A percentile compares a stretch with the other conserved stretches of the same genome.
These are phyloP conservation scores for Pomacea canaliculata DNA, from an alignment of 2,888 invertebrate species.

Conservation along the genomic window DNA sequence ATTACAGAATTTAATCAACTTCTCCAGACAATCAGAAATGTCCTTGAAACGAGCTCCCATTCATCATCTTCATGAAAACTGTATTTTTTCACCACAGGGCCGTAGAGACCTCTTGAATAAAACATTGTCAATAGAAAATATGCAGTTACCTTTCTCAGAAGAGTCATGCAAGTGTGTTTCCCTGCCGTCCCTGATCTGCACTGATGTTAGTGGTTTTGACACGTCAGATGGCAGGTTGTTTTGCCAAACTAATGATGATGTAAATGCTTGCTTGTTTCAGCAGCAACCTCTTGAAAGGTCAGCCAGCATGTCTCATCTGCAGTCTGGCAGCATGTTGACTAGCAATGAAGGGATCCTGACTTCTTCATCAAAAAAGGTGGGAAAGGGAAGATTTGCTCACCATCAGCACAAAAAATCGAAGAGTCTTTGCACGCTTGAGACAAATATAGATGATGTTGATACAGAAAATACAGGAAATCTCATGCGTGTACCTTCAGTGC, in stretches of 20 bases:
- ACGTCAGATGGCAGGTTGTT: slow-evolving; percentile 35
- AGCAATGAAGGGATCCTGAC: not conserved
- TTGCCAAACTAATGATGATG: slow-evolving; percentile 54
- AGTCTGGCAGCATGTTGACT: slow-evolving; percentile 19
- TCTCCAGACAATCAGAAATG: slow-evolving; percentile 27
- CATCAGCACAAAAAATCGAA: slow-evolving; percentile 59
- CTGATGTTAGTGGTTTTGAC: slow-evolving; percentile 58
- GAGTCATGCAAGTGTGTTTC: slow-evolving; percentile 47
- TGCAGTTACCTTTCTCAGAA: slow-evolving; percentile 37
- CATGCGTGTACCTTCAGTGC: slow-evolving; percentile 86
- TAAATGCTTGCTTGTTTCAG: slow-evolving; percentile 54
- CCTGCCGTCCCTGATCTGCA: slow-evolving; percentile 54
- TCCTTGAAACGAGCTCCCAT: slow-evolving; percentile 23
- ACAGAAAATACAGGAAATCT: slow-evolving; percentile 40
- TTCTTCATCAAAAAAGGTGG: slow-evolving; percentile 12
- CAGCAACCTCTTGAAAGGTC: slow-evolving; percentile 48
- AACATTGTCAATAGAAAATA: slow-evolving; percentile 57
- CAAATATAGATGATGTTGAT: slow-evolving; percentile 53
- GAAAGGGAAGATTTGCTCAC: slow-evolving; percentile 57
- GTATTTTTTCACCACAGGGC: slow-evolving; percentile 58
- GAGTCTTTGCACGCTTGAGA: slow-evolving; percentile 60
- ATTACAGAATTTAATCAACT: slow-evolving; percentile 27
- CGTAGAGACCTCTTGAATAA: slow-evolving; percentile 53
- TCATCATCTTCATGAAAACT: slow-evolving; percentile 55
- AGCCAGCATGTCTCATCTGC: slow-evolving; percentile 61